Base-by-base conservation (phyloP, 2,888 invertebrate species). In the Mesorhabditis sp. region DNA sequence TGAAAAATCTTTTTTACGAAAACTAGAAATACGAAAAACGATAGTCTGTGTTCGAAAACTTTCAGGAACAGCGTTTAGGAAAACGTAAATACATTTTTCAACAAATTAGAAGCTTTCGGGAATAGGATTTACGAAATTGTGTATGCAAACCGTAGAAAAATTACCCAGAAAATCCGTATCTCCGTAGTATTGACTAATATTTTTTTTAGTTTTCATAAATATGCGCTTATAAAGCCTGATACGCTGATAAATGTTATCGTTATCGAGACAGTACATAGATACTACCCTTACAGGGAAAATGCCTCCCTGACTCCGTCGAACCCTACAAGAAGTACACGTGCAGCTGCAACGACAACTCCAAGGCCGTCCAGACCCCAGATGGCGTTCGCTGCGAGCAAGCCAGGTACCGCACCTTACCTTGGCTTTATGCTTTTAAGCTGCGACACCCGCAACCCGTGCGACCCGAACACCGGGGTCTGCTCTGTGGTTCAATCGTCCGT, bases 241-340 rank as follows among this genome's bases (percentile, higher is more conserved):
- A 1, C 28, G 28, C 28, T 28, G 28, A 1, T 28, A 1, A 28
- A 1, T 28, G 28, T 28, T 28, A 28, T 28, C 28, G 28, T 28
- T 28, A 28, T 28, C 28, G 28, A 28, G 28, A 28, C 28, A 28
- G 28, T 28, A 28, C 28, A 28, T 28, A 28, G 28, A 28, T 28
- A 28, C 28, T 28, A 28, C 28, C 28, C 2, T 28, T 28, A 2
- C 1, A 28, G 28, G 58, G 10, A 1, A 10, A 50, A 50, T 50
- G 58, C 58, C 58, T 50, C n/a, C 58, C 58, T 2, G 58, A 50
- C n/a, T 50, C 58, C n/a, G n/a, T 50, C n/a, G 58, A 50, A 50
- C 58, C 58, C 58, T 50, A 50, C 58, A 50, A 50, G n/a, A 28
- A 50, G n/a, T 50, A 50, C 58, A 50, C 58, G 7, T 50, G 58